Percentiles rank a stretch among this genome's conserved stretches.
phyloP scores from a whole-genome alignment of 2,113 vertebrate genomes.

The Panurus biarmicus region DNA sequence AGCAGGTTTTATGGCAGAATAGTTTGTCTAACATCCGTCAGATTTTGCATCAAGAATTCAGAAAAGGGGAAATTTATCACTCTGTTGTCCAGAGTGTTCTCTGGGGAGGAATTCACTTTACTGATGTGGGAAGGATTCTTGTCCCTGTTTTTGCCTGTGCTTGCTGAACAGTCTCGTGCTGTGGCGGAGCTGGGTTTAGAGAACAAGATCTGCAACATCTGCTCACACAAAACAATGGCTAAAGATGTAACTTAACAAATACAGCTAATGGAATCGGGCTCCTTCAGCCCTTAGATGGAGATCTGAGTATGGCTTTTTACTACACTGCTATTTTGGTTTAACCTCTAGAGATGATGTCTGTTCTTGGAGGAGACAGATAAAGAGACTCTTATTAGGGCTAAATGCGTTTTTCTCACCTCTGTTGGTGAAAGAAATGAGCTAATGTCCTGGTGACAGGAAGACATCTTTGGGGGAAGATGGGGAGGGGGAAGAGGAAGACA shows the following conservation, averaged over 20 bases:
- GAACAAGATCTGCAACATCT: background rate
- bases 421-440: background rate
- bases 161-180: background rate
- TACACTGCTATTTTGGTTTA: slow-evolving; percentile 9
- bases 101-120: background rate
- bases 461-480: background rate
- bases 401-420: background rate
- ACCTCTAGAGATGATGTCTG: background rate
- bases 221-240: background rate
- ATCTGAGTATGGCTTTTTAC: background rate
- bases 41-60: background rate
- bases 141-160: background rate
- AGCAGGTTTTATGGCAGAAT: background rate
- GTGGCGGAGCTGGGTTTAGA: background rate
- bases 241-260: background rate
- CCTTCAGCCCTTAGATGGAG: background rate
- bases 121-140: background rate
- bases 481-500: slow-evolving; percentile 19
- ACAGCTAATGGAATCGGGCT: background rate
- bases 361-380: background rate
- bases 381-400: background rate
- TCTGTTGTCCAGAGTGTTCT: background rate
- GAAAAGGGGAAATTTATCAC: background rate
- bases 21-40: background rate
- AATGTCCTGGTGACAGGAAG: slow-evolving; percentile 16